Conservation (phyloP, 2,888 invertebrate species). For the Agrilus cyanescens region DNA sequence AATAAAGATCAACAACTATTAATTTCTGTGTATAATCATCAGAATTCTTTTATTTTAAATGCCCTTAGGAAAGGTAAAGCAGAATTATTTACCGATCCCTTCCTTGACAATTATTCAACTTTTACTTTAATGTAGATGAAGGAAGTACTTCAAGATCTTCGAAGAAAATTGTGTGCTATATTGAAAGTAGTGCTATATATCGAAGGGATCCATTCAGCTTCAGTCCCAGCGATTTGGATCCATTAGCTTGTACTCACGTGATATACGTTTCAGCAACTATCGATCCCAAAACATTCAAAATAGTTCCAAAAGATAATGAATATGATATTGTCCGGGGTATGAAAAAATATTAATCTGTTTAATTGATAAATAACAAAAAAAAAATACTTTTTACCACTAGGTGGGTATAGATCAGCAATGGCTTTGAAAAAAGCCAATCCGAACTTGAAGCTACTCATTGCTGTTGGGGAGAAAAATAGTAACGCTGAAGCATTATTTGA, state of each 20-base stretch:
- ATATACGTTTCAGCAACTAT: conserved; percentile 62
- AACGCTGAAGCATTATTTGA: conserved; percentile 52
- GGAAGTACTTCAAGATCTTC: too few relatives aligned
- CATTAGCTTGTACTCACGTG: conserved; percentile 58
- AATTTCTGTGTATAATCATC: too few relatives aligned
- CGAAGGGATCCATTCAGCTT: conserved; percentile 55
- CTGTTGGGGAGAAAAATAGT: conserved; percentile 55
- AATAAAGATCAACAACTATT: too few relatives aligned
- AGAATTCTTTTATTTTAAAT: too few relatives aligned
- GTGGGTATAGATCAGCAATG: conserved; percentile 59
- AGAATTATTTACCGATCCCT: too few relatives aligned
- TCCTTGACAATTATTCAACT: too few relatives aligned
- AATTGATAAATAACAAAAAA: background rate
- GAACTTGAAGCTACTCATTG: conserved; percentile 56
- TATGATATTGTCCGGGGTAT: conserved; percentile 61
- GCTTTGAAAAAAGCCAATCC: conserved; percentile 56
- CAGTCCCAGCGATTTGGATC: conserved; percentile 50
- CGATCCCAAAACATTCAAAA: conserved; percentile 50
- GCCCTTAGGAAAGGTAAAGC: too few relatives aligned
- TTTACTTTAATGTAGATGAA: too few relatives aligned
- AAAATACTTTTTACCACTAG: conserved; percentile 35
- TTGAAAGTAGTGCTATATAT: conserved; percentile 56
- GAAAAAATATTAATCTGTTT: background rate
- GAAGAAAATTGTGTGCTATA: conserved; percentile 52
- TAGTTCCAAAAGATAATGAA: conserved; percentile 54